A percentile compares a stretch with the other conserved stretches of the same genome.
Evolutionary conservation across 2,797 vertebrate species (phyloP).

Genomic region (Brachyalestes nurse): DNA sequence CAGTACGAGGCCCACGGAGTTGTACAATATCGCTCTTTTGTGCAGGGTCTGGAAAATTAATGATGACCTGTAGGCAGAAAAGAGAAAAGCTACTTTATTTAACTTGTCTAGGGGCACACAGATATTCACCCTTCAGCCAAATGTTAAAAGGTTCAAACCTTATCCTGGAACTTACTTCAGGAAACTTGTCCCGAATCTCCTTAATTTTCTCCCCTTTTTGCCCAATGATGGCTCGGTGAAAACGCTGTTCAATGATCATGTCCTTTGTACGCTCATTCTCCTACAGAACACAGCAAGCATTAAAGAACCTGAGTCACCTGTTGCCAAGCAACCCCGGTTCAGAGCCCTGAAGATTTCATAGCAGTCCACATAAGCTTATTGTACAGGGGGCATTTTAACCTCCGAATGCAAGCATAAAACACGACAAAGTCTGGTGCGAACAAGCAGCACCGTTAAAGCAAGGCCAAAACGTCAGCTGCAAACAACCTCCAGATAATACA

Average conservation of each 20-base stretch:
- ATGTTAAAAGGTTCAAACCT: not conserved
- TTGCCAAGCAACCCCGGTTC: constrained; percentile 40
- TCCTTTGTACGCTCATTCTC: constrained; percentile 99
- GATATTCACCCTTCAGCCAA: not conserved
- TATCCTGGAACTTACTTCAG: constrained; percentile 82
- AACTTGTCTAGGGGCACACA: not conserved
- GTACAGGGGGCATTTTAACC: not conserved
- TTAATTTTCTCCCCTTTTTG: constrained; percentile 98
- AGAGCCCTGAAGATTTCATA: constrained; percentile 26
- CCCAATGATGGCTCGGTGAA: constrained; percentile 98
- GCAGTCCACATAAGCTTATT: not conserved
- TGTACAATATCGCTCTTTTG: constrained; percentile 98
- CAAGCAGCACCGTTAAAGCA: not conserved
- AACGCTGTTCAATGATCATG: constrained; percentile 97
- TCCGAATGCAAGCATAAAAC: not conserved
- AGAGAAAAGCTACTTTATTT: not conserved
- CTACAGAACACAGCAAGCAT: constrained; percentile 69
- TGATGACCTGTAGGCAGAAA: constrained; percentile 85
- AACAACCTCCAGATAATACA: not conserved
- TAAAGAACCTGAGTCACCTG: constrained; percentile 19
- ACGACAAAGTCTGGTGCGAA: not conserved
- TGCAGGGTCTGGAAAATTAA: constrained; percentile 96
- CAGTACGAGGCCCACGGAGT: constrained; percentile 91
- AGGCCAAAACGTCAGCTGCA: not conserved
- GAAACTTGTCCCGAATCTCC: constrained; percentile 97